phyloP scores from a whole-genome alignment of 2,797 vertebrate species.

The Silurus lanzhouensis region DNA sequence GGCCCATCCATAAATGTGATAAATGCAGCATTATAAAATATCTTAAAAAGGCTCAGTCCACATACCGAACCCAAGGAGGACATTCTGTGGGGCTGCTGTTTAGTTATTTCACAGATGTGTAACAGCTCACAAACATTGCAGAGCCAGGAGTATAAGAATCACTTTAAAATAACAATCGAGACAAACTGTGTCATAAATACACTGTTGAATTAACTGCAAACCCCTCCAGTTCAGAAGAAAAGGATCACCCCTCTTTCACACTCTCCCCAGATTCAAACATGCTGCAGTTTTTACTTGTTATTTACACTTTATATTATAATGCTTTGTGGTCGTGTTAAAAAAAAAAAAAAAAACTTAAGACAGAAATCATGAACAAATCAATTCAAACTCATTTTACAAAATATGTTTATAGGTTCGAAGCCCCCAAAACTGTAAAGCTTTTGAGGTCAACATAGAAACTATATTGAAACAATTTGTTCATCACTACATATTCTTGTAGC shows the following conservation, averaged over 20 bases:
- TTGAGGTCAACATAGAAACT: slow-evolving; percentile 19
- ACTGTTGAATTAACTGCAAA: not conserved
- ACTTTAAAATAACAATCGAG: not conserved
- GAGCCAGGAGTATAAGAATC: slow-evolving; percentile 21
- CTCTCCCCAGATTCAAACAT: slow-evolving; percentile 1
- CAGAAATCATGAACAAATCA: slow-evolving; percentile 2
- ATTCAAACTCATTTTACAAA: slow-evolving; percentile 7
- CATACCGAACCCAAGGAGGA: not conserved
- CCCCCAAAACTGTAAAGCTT: slow-evolving; percentile 11
- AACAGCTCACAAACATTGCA: not conserved
- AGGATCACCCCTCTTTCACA: not conserved
- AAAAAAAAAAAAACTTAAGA: slow-evolving; percentile 1
- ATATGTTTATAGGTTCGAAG: not conserved
- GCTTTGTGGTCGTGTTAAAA: not conserved
- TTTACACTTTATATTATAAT: slow-evolving; percentile 1
- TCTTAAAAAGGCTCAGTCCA: not conserved
- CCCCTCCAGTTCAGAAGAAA: not conserved
- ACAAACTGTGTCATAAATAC: not conserved
- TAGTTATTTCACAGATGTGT: not conserved
- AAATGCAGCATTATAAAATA: not conserved
- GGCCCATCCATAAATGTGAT: not conserved
- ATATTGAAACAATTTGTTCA: slow-evolving; percentile 22
- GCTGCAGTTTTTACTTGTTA: not conserved
- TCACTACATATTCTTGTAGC: not conserved
- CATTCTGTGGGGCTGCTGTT: not conserved